A percentile compares a stretch with the other conserved stretches of the same genome.
Conservation (phyloP, 2,113 vertebrate species). For the Peromyscus polionotus region DNA sequence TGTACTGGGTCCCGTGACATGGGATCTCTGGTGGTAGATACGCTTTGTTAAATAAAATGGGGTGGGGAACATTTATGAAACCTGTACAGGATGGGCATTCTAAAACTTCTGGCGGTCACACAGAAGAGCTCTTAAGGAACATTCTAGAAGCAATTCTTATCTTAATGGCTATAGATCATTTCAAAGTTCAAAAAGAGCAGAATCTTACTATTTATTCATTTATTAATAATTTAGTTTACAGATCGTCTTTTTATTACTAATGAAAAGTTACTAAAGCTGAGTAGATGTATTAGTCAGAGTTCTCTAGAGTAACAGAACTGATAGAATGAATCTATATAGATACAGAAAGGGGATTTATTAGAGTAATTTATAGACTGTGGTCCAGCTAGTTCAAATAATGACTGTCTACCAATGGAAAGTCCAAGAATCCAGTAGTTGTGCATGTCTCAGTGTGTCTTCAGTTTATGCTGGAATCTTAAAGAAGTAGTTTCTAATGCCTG, state of each 20-base stretch:
- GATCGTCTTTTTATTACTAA: neutral
- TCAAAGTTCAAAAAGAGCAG: constrained; percentile 3
- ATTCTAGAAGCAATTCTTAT: constrained; percentile 55
- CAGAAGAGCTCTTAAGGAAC: neutral
- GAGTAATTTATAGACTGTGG: neutral
- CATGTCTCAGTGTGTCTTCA: neutral
- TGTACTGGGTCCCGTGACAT: neutral
- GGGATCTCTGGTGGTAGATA: neutral
- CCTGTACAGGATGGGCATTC: constrained; percentile 9
- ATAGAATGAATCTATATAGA: neutral
- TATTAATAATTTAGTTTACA: constrained; percentile 49
- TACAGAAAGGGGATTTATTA: neutral
- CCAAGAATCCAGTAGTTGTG: neutral
- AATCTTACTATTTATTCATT: constrained; percentile 46
- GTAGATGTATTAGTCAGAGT: neutral
- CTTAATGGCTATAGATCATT: neutral
- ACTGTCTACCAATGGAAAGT: too few species aligned
- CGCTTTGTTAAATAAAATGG: neutral
- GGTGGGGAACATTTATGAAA: constrained; percentile 17
- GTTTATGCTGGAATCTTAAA: neutral
- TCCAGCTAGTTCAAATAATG: neutral
- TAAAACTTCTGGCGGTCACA: constrained; percentile 11
- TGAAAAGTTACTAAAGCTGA: constrained; percentile 52
- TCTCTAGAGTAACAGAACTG: neutral
- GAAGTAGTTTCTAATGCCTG: neutral